Conservation (phyloP, 2,888 invertebrate species). For the Lasioglossum oenotherae region DNA sequence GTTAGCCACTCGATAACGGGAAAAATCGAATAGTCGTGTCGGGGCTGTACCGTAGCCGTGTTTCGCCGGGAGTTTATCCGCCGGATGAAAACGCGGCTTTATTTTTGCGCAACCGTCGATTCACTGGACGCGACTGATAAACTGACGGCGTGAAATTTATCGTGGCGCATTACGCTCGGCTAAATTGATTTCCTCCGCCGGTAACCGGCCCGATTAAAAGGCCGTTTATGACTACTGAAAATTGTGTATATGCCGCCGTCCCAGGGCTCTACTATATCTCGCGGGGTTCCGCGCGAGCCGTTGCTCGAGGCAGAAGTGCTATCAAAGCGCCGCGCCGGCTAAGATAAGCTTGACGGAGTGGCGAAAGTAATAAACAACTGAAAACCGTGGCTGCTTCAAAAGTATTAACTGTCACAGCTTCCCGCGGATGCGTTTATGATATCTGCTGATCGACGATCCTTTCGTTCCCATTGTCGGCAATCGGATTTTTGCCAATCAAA, state of each 20-base stretch:
- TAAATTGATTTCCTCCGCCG: slow-evolving; percentile 20
- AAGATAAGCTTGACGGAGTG: slow-evolving; percentile 1
- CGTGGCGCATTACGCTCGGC: slow-evolving; percentile 12
- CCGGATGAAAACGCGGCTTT: slow-evolving; percentile 9
- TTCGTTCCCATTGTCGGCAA: background rate
- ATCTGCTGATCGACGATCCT: background rate
- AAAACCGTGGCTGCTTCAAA: background rate
- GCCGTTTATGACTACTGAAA: slow-evolving; percentile 13
- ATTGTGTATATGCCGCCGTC: background rate
- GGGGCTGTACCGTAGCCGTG: background rate
- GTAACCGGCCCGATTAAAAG: slow-evolving; percentile 17
- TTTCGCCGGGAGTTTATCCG: background rate
- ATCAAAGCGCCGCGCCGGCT: background rate
- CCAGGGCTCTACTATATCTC: background rate
- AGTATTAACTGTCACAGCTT: background rate
- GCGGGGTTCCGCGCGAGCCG: background rate
- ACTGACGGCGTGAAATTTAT: slow-evolving; percentile 21
- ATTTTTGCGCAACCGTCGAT: slow-evolving; percentile 9
- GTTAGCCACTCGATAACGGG: background rate
- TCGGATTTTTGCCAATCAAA: background rate
- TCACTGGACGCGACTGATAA: slow-evolving; percentile 16
- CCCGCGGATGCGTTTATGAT: background rate
- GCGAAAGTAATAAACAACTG: background rate
- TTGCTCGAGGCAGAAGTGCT: background rate
- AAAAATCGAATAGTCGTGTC: background rate